Base-by-base conservation (phyloP, 2,888 invertebrate genomes). In the Boloria selene region DNA sequence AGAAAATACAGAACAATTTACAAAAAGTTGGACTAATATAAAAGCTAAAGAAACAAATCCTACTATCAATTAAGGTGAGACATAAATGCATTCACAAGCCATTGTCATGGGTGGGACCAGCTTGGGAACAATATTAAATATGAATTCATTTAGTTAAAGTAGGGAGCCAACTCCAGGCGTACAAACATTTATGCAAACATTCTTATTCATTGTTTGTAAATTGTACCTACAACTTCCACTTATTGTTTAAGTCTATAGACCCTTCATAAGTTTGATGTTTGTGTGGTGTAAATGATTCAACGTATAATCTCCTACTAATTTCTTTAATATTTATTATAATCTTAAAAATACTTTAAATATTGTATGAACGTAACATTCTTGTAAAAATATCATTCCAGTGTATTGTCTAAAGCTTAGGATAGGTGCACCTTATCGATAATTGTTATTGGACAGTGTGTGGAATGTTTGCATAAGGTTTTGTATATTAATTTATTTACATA, bases 91-190 rank as follows among this genome's bases (percentile, higher is more conserved):
- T 87, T 87, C 80, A 84, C 88, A 88, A 87, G 89, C 88, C 89
- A 88, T 89, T 90, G 92, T 92, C 92, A 90, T 90, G 91, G 92
- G 92, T 92, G 90, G 92, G 92, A 92, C 92, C 92, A 93, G 86
- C 84, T 84, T 81, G 92, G 92, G 92, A 92, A 91, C 92, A 92
- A 92, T 88, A 82, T 89, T 91, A 92, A 88, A 85, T 89, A 86
- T 81, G 85, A 84, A 81, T 50, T 88, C 87, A 86, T 85, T 88
- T 90, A 90, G 88, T 81, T 86, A 84, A 84, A 77, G 77, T 84
- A 83, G 84, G 85, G 83, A 82, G 86, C 83, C 79, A 72, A 79
- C 83, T 86, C 84, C 84, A 78, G 71, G 78, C 83, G 65, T 70
- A 70, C 79, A 73, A 78, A 79, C 83, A 81, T 80, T 86, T 87